Evolutionary conservation across 2,888 invertebrate genomes (phyloP).

Genomic region (Drosophila meridionalis): DNA sequence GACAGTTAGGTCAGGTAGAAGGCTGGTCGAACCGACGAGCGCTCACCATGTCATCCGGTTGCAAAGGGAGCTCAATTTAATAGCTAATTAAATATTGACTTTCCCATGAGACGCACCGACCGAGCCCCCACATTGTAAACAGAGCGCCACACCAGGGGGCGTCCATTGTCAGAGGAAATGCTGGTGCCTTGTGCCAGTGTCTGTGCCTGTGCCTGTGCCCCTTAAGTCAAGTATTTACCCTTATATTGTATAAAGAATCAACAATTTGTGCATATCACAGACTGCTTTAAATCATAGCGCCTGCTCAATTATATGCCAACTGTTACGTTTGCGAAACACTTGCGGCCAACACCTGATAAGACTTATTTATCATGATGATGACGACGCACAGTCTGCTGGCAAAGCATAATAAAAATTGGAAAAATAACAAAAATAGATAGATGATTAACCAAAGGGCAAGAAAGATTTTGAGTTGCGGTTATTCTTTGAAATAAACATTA

Average conservation of each 20-base stretch:
- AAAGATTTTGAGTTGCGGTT: too few relatives aligned
- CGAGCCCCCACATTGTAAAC: slow-evolving; percentile 18
- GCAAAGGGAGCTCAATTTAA: slow-evolving; percentile 30
- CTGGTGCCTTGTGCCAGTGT: background rate
- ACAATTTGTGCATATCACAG: slow-evolving; percentile 14
- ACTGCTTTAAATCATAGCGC: slow-evolving; percentile 9
- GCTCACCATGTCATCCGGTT: background rate
- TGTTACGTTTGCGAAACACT: background rate
- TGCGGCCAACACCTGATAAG: slow-evolving; percentile 28
- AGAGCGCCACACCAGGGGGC: background rate
- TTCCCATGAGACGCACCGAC: slow-evolving; percentile 12
- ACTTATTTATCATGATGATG: background rate
- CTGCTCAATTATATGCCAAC: background rate
- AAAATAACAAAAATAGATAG: too few relatives aligned
- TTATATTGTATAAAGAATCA: slow-evolving; percentile 5
- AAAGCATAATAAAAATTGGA: too few relatives aligned
- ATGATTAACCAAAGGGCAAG: too few relatives aligned
- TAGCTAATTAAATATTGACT: slow-evolving; percentile 57
- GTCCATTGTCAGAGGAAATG: background rate
- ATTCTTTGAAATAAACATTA: too few relatives aligned
- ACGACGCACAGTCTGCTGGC: too few relatives aligned
- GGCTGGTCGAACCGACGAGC: too few relatives aligned
- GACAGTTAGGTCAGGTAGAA: background rate
- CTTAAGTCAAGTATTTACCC: slow-evolving; percentile 38
- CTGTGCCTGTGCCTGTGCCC: slow-evolving; percentile 5